phyloP scores from a whole-genome alignment of 2,113 vertebrate genomes.

The Prolemur simus region DNA sequence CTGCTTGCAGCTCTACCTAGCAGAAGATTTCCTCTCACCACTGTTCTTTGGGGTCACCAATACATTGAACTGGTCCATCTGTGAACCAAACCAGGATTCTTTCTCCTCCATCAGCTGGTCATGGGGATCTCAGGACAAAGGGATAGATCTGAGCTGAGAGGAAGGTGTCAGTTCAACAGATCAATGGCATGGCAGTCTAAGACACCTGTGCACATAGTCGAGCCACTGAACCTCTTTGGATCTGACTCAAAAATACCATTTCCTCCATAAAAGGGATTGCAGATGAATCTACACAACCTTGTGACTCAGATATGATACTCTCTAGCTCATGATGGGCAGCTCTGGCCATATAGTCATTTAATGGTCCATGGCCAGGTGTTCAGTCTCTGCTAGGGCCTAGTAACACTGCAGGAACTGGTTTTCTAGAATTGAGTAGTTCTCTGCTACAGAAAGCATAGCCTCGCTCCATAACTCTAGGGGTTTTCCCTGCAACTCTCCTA shows the following conservation, averaged over 20 bases:
- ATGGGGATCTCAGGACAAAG: neutral
- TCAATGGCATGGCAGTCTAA: neutral
- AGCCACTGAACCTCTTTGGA: neutral
- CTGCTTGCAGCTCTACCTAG: neutral
- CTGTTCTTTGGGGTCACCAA: neutral
- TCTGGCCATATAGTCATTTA: neutral
- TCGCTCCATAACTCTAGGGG: neutral
- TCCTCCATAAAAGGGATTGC: neutral
- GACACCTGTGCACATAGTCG: neutral
- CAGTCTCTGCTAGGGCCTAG: neutral
- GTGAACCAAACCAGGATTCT: neutral
- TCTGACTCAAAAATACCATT: neutral
- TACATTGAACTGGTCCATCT: neutral
- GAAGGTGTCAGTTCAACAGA: neutral
- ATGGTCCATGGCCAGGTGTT: neutral
- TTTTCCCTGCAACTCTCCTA: neutral
- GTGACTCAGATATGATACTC: neutral
- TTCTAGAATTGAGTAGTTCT: neutral
- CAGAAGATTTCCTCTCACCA: neutral
- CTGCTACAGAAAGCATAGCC: neutral
- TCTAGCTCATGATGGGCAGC: neutral
- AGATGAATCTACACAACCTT: neutral
- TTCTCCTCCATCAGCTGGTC: neutral
- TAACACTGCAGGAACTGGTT: neutral
- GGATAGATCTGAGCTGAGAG: neutral